Evolutionary conservation across 2,113 vertebrate genomes (phyloP).

Genomic region (Ailurus styani): DNA sequence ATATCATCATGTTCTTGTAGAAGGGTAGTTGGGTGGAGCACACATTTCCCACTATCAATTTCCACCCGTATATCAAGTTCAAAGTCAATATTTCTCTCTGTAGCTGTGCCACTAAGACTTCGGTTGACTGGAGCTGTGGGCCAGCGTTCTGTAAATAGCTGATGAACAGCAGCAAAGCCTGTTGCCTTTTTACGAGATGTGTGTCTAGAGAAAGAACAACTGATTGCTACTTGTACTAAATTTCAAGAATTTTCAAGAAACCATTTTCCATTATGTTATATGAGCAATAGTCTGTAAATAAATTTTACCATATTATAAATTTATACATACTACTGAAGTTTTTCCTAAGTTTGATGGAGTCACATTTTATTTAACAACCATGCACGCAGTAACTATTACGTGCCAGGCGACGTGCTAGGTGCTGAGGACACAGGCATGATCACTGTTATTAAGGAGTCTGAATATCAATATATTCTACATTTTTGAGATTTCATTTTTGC

Average conservation of each 20-base stretch:
- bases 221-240: not conserved
- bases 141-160: slow-evolving; percentile 95
- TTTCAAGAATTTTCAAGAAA: not conserved
- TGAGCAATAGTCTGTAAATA: not conserved
- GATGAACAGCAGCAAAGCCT: slow-evolving; percentile 93
- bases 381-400: not conserved
- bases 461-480: not conserved
- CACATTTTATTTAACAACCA: not conserved
- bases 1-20: slow-evolving; percentile 93
- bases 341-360: not conserved
- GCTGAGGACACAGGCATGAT: not conserved
- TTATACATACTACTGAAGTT: not conserved
- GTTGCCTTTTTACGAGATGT: slow-evolving; percentile 89
- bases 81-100: slow-evolving; percentile 97
- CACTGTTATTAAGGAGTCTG: not conserved
- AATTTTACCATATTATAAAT: slow-evolving; percentile 22
- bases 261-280: not conserved
- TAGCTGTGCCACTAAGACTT: slow-evolving; percentile 86
- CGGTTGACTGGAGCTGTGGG: slow-evolving; percentile 87
- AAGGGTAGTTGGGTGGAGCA: slow-evolving; percentile 94
- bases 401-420: not conserved
- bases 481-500: not conserved
- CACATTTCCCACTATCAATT: slow-evolving; percentile 98
- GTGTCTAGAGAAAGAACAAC: slow-evolving; percentile 78
- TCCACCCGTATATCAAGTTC: slow-evolving; percentile 97